Evolutionary conservation across 2,113 vertebrate genomes (phyloP), one percentile per base, ranked within the genome.

Genomic region (Protobothrops flavoviridis): DNA sequence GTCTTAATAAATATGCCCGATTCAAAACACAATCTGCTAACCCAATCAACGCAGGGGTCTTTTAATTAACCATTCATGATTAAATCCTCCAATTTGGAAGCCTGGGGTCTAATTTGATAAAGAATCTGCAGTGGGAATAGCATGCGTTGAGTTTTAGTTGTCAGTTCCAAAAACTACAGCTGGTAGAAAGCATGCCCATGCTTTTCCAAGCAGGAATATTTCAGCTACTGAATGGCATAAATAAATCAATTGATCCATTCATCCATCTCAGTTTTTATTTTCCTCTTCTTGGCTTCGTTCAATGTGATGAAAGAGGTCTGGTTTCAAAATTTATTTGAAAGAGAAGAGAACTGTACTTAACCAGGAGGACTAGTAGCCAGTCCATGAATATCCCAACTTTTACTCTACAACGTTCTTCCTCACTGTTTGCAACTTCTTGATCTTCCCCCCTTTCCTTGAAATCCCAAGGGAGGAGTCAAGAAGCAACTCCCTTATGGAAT

Each of bases 1-100:
- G 45, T 39, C 74, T 61, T 87, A 86, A 93, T 93, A 93, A 93
- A 93, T 93, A 90, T 43, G n/a, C 81, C 45, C 23, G 33, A 26
- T 57, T 93, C 89, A 50, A 86, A 93, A 86, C 48, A 90, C 89
- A 93, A 93, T 93, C 92, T 93, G 88, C 92, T 93, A 86, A 90
- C 90, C 92, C 61, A 81, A 93, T 93, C 88, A 87, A 93, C 57
- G 45, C 89, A 24, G 69, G 88, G 59, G 74, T 4, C 53, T 61
- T 93, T 93, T 89, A 93, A 93, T 93, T 93, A 93, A 57, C 56
- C 74, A 53, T 29, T 85, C 74, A 64, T 85, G 52, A 90, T 86
- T 24, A 45, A 90, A 90, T 59, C 23, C 57, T 90, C 45, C 61
- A 48, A 90, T 64, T 61, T 50, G 52, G 92, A 86, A 17, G n/a